Base-by-base conservation (phyloP, 2,113 vertebrate genomes). In the Malurus alboscapulatus region DNA sequence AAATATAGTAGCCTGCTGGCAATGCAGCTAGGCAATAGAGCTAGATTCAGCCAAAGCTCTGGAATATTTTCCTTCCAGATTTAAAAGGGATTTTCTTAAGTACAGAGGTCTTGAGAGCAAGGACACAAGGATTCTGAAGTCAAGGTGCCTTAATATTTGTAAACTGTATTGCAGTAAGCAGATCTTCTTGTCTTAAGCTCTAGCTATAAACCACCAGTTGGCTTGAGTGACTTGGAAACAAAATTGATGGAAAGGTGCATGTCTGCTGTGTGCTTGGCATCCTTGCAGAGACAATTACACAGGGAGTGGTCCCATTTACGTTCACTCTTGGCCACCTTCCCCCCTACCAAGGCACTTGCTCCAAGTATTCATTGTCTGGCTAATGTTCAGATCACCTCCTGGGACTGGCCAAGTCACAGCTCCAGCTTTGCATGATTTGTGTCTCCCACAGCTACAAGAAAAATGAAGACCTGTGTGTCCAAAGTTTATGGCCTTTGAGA, bases 351-450 rank as follows among this genome's bases (percentile, higher is more conserved):
- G 42, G 57, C 54, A 18, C 14, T 86, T 80, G 40, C 38, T 95
- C 62, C 11, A 25, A 54, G 59, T 71, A 73, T 94, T 90, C 91
- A 51, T 89, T 91, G 48, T 78, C 89, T 96, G 88, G 84, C 84
- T 85, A 36, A 58, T 5, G 26, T 90, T 95, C 88, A 84, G 50
- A 76, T 95, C 69, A 47, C 85, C 92, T 87, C 79, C 76, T 5
- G 63, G 94, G 91, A 88, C 92, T 47, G 68, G 55, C 87, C 91
- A 91, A 81, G 92, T 87, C 79, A 79, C 72, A 79, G 82, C 85
- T 94, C 68, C 68, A 92, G 94, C 81, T 95, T 92, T 94, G 68
- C 62, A 80, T 96, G 96, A 96, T 96, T 96, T 96, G 90, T 92
- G 82, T 84, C 75, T 90, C 85, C 90, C 85, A 54, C 57, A 91